phyloP scores from a whole-genome alignment of 2,113 vertebrate species.

The Heptranchias perlo region DNA sequence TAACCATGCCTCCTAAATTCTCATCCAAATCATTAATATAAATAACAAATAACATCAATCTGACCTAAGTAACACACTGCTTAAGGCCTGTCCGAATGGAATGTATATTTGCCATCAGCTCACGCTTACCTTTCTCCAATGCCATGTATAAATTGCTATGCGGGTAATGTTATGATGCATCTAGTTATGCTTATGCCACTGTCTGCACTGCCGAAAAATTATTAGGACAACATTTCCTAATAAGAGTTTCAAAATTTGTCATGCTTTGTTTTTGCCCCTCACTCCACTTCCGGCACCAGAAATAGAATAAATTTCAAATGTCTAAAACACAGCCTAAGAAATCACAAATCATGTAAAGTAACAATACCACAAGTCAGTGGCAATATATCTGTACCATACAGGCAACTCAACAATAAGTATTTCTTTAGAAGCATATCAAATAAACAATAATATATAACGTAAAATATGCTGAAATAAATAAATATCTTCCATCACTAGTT shows the following conservation, averaged over 20 bases:
- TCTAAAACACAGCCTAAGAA: not conserved
- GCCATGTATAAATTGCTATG: not conserved
- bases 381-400: not conserved
- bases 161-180: not conserved
- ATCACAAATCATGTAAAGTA: not conserved
- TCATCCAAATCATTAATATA: too few species aligned
- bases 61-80: not conserved
- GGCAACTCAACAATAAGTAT: not conserved
- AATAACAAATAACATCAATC: too few species aligned
- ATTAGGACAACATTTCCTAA: not conserved
- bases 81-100: not conserved
- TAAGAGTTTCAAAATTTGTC: not conserved
- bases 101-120: not conserved
- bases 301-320: not conserved
- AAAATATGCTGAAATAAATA: not conserved
- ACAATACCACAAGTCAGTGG: not conserved
- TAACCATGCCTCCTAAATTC: too few species aligned
- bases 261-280: not conserved
- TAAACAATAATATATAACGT: not conserved
- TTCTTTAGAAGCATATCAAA: not conserved
- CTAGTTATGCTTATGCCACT: not conserved
- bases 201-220: not conserved
- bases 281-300: not conserved
- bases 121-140: not conserved
- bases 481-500: not conserved